phyloP scores from a whole-genome alignment of 2,797 vertebrate species.

The Coendou prehensilis region DNA sequence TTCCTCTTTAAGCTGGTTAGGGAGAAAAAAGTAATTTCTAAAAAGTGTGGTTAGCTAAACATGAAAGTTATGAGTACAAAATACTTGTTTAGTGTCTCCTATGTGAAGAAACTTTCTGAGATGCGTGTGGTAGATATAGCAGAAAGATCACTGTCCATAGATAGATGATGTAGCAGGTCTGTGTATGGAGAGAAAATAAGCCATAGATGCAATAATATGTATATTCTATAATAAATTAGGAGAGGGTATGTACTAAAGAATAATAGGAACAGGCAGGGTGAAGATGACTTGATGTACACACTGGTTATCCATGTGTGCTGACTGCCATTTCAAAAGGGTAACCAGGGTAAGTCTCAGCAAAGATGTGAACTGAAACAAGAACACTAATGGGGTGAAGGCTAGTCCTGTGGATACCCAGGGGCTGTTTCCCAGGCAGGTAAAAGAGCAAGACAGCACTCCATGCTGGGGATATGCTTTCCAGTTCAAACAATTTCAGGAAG shows the following conservation, averaged over 20 bases:
- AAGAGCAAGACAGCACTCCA: background rate
- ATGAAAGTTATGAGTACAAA: background rate
- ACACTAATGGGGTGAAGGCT: background rate
- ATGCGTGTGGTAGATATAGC: background rate
- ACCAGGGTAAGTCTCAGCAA: background rate
- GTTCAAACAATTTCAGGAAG: background rate
- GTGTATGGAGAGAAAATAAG: background rate
- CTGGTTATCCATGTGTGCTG: background rate
- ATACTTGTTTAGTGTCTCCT: background rate
- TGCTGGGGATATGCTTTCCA: background rate
- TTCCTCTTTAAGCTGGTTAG: background rate
- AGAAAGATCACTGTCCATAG: background rate
- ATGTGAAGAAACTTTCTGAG: background rate
- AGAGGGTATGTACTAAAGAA: background rate
- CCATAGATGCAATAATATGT: background rate
- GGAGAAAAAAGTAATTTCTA: background rate
- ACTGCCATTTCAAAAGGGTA: background rate
- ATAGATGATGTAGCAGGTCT: background rate
- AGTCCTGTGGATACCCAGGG: background rate
- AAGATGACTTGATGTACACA: background rate
- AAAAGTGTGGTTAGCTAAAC: background rate
- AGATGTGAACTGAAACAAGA: background rate
- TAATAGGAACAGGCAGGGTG: background rate
- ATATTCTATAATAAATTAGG: background rate
- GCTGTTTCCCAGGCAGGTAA: background rate